A percentile compares a stretch with the other conserved stretches of the same genome.
Evolutionary conservation across 2,888 invertebrate species (phyloP).

Genomic region (Nycteola revayana): DNA sequence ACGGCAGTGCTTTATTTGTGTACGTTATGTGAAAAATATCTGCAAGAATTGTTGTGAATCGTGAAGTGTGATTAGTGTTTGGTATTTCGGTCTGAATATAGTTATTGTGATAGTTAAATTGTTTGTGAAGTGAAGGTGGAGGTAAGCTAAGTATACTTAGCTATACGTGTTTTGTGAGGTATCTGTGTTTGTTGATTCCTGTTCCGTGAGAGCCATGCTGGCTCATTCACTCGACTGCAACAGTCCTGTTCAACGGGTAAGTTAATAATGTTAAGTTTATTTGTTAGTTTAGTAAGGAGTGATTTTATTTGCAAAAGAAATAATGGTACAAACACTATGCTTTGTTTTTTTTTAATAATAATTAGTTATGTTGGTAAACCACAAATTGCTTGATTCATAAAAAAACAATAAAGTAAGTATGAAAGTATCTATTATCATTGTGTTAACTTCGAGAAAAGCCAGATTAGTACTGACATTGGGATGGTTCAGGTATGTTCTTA

Average conservation of each 20-base stretch:
- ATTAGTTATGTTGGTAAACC: no score
- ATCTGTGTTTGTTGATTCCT: slow-evolving; percentile 46
- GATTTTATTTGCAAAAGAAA: background rate
- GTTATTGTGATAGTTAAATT: slow-evolving; percentile 36
- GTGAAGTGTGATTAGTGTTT: slow-evolving; percentile 32
- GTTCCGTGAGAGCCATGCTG: slow-evolving; percentile 52
- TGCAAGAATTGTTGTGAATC: slow-evolving; percentile 40
- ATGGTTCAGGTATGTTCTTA: no score
- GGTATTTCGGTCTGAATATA: slow-evolving; percentile 14
- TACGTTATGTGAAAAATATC: slow-evolving; percentile 60
- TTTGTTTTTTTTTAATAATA: no score
- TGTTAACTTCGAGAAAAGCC: no score
- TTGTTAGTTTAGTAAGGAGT: slow-evolving; percentile 1
- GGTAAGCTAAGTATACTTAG: slow-evolving; percentile 23
- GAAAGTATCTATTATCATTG: no score
- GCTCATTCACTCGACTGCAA: slow-evolving; percentile 33
- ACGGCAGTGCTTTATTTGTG: slow-evolving; percentile 68
- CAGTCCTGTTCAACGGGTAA: slow-evolving; percentile 43
- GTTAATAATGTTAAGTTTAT: slow-evolving; percentile 9
- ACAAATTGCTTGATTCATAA: no score
- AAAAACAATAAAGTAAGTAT: no score
- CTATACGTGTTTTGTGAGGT: slow-evolving; percentile 37
- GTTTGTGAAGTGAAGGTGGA: slow-evolving; percentile 44
- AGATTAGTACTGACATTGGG: no score
- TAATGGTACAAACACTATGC: background rate